Percentiles rank a stretch among this genome's conserved stretches.
Conservation (phyloP, 2,797 vertebrate genomes). For the Syngnathus rostellatus region DNA sequence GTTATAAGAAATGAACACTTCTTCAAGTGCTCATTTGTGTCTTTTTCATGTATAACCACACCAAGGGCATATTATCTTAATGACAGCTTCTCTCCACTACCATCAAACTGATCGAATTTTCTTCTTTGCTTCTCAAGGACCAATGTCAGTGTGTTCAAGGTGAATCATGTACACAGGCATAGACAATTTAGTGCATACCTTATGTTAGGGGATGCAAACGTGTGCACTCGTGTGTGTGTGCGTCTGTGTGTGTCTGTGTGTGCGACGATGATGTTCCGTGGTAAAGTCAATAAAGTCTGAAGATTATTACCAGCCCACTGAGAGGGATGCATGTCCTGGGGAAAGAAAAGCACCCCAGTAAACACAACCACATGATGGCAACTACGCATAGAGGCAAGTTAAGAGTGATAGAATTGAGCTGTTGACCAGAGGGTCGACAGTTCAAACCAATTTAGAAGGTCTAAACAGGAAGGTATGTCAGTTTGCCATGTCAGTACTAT, state of each 20-base stretch:
- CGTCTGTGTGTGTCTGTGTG: slow-evolving; percentile 7
- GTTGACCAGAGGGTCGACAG: slow-evolving; percentile 30
- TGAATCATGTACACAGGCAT: slow-evolving; percentile 22
- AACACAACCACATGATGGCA: slow-evolving; percentile 33
- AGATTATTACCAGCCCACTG: slow-evolving; percentile 42
- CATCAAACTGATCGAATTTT: slow-evolving; percentile 43
- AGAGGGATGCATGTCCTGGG: slow-evolving; percentile 33
- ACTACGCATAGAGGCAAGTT: slow-evolving; percentile 23
- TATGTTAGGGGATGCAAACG: too few species aligned
- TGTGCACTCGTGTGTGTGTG: background rate
- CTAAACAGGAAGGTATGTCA: slow-evolving; percentile 24
- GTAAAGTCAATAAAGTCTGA: slow-evolving; percentile 40
- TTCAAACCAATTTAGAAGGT: slow-evolving; percentile 31
- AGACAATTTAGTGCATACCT: background rate
- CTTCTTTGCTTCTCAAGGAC: slow-evolving; percentile 28
- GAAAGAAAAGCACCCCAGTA: slow-evolving; percentile 23
- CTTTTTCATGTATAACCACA: slow-evolving; percentile 21
- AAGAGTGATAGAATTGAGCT: slow-evolving; percentile 27
- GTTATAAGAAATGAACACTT: slow-evolving; percentile 22
- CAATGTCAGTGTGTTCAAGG: slow-evolving; percentile 41
- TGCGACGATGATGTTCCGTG: slow-evolving; percentile 15
- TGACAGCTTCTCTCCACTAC: slow-evolving; percentile 34
- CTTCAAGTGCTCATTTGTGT: slow-evolving; percentile 21
- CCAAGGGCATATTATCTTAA: slow-evolving; percentile 48
- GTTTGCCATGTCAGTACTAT: background rate